A percentile compares a stretch with the other conserved stretches of the same genome.
Conservation (phyloP, 2,797 vertebrate species). For the Hippoglossus hippoglossus region DNA sequence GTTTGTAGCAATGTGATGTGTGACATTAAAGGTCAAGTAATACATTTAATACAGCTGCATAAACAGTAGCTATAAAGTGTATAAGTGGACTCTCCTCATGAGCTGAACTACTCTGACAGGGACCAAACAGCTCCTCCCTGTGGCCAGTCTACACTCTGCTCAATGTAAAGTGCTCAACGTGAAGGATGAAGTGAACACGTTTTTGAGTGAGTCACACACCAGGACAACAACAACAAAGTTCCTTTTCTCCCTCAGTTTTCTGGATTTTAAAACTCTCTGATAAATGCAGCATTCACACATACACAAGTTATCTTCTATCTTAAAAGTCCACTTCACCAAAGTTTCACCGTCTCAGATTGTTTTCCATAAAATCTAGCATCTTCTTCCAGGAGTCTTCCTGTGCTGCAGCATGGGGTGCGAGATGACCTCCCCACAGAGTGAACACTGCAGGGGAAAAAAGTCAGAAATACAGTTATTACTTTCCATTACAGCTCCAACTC, state of each 20-base stretch:
- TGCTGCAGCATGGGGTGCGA: conserved; percentile 82
- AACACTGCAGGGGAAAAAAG: conserved; percentile 66
- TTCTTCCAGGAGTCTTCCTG: conserved; percentile 89
- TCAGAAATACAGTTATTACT: not conserved
- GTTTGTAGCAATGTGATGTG: no score
- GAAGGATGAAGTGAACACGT: no score
- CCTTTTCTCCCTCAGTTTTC: no score
- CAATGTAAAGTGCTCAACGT: not conserved
- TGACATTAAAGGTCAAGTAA: no score
- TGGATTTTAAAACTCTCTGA: not conserved
- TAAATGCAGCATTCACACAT: not conserved
- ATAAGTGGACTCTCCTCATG: not conserved
- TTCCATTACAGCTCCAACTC: not conserved
- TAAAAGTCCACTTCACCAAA: not conserved
- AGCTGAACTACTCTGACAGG: not conserved
- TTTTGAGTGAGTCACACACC: not conserved
- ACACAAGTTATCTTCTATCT: not conserved
- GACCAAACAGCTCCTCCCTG: not conserved
- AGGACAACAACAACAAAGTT: not conserved
- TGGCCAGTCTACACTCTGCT: conserved; percentile 8
- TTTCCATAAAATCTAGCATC: conserved; percentile 76
- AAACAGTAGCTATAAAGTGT: no score
- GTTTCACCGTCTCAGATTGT: conserved; percentile 56
- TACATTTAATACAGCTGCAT: no score
- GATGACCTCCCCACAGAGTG: conserved; percentile 81